These are phyloP conservation scores for Sycophaga agraensis DNA, from an alignment of 1,140 invertebrate genomes.

Conservation along the genomic window DNA sequence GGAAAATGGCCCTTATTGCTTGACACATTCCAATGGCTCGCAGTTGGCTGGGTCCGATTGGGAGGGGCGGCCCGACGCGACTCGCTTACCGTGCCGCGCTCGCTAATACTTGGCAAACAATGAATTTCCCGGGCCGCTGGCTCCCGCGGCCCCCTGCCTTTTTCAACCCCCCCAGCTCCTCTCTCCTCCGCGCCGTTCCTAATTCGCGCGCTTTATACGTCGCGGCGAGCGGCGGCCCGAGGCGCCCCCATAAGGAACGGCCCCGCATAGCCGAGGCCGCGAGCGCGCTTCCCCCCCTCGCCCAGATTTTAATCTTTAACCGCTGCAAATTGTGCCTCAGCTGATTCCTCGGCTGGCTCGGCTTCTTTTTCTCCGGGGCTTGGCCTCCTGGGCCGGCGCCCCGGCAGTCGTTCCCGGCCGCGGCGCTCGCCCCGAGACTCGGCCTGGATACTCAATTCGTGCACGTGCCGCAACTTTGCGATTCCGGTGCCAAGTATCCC, in stretches of 20 bases:
- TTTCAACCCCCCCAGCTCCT: too few species aligned
- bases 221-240: too few species aligned
- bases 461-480: constrained; percentile 29
- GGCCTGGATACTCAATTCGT: constrained; percentile 28
- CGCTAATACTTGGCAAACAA: too few species aligned
- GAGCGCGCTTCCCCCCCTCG: neutral
- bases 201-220: too few species aligned
- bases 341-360: constrained; percentile 22
- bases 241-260: too few species aligned
- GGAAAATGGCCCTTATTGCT: too few species aligned
- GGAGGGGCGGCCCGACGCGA: too few species aligned
- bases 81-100: too few species aligned
- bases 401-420: neutral
- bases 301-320: constrained; percentile 26
- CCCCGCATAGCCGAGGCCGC: neutral
- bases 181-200: neutral
- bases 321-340: constrained; percentile 17
- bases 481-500: constrained; percentile 31
- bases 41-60: too few species aligned
- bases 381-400: neutral
- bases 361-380: neutral
- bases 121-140: too few species aligned
- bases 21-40: too few species aligned
- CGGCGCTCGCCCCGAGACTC: neutral
- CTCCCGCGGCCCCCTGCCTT: too few species aligned